Percentiles rank a stretch among this genome's conserved stretches.
Conservation (phyloP, 2,113 vertebrate genomes). For the Enhydra lutris region DNA sequence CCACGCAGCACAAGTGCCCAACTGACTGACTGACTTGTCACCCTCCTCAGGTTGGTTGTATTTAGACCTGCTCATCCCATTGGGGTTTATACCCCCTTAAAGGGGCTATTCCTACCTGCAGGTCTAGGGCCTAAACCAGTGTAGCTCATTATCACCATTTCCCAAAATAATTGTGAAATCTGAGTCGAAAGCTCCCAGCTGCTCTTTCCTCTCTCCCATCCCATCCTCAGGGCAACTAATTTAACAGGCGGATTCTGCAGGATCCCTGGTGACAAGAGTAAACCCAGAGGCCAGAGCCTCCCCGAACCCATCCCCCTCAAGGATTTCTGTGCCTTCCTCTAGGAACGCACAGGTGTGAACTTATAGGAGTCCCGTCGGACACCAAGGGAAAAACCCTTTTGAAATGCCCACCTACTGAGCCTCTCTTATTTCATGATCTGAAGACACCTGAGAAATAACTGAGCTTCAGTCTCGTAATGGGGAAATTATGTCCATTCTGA, state of each 20-base stretch:
- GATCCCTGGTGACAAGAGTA: background rate
- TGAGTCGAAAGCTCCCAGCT: background rate
- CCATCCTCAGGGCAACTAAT: background rate
- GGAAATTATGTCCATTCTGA: background rate
- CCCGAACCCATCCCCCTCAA: background rate
- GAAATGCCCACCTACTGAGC: background rate
- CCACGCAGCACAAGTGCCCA: background rate
- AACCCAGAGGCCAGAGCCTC: background rate
- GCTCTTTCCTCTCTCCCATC: background rate
- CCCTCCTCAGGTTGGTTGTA: background rate
- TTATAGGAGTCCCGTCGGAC: background rate
- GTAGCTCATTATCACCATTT: background rate
- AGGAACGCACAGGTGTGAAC: background rate
- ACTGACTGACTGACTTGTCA: background rate
- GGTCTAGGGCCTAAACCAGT: background rate
- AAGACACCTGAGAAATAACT: background rate
- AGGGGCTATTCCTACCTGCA: background rate
- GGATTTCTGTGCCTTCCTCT: background rate
- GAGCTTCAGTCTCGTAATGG: background rate
- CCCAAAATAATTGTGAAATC: background rate
- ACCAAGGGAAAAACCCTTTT: background rate
- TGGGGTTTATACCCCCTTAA: background rate
- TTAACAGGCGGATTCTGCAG: background rate
- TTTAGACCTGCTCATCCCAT: background rate
- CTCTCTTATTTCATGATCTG: background rate